These are phyloP conservation scores for Brachionichthys hirsutus DNA, from an alignment of 2,113 vertebrate genomes.

Conservation along the genomic window DNA sequence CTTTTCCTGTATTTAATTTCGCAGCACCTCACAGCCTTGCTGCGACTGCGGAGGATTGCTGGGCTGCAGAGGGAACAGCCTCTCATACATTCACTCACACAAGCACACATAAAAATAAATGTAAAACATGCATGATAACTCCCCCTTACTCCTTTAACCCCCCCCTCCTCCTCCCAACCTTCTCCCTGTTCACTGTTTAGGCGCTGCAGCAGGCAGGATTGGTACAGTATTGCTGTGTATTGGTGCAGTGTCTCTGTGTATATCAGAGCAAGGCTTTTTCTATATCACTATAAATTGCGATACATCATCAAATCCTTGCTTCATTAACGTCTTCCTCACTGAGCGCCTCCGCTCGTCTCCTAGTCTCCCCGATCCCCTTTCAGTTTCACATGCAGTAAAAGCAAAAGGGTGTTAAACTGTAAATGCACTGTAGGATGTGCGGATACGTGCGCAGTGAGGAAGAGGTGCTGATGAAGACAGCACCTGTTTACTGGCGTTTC, in stretches of 20 bases:
- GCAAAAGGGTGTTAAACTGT: not conserved
- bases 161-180: conserved; percentile 18
- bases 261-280: conserved; percentile 38
- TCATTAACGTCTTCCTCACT: conserved; percentile 12
- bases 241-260: conserved; percentile 64
- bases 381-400: not conserved
- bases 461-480: conserved; percentile 51
- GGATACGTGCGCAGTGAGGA: conserved; percentile 25
- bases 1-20: conserved; percentile 67
- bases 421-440: conserved; percentile 21
- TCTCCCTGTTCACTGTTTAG: conserved; percentile 50
- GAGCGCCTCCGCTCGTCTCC: not conserved
- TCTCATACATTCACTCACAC: conserved; percentile 33
- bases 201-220: conserved; percentile 65
- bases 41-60: conserved; percentile 55
- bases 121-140: conserved; percentile 64
- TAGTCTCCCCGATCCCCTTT: not conserved
- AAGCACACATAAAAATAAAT: conserved; percentile 38
- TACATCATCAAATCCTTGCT: conserved; percentile 7
- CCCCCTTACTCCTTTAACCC: conserved; percentile 42
- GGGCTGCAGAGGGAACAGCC: conserved; percentile 44
- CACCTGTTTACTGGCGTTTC: conserved; percentile 69
- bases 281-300: conserved; percentile 16
- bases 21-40: conserved; percentile 56
- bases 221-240: conserved; percentile 45